Conservation (phyloP, 2,797 vertebrate genomes). For the Champsocephalus gunnari region DNA sequence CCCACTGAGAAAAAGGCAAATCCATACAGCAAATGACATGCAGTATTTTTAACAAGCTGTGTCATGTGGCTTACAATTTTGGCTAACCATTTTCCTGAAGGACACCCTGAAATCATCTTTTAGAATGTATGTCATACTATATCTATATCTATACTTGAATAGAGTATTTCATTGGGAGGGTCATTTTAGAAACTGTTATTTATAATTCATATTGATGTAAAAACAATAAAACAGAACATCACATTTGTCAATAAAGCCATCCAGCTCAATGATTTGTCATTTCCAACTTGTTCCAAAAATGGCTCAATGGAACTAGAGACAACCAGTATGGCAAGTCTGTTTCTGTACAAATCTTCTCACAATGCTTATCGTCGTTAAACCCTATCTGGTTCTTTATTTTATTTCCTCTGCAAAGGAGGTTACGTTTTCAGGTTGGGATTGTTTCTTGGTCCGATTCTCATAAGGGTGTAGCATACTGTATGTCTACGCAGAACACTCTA, state of each 20-base stretch:
- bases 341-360: neutral
- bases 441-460: too few relatives aligned
- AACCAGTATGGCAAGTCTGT: neutral
- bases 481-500: too few relatives aligned
- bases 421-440: too few relatives aligned
- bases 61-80: neutral
- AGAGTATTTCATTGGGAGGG: neutral
- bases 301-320: neutral
- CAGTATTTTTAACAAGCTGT: conserved; percentile 1
- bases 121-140: too few relatives aligned
- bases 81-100: neutral
- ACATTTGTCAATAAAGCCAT: neutral
- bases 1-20: neutral
- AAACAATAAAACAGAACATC: neutral
- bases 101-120: neutral
- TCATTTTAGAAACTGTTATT: neutral
- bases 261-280: neutral
- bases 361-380: neutral
- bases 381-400: neutral
- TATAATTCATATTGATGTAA: neutral
- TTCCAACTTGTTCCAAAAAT: neutral
- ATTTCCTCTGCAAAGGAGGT: too few relatives aligned
- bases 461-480: too few relatives aligned
- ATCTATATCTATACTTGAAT: too few relatives aligned
- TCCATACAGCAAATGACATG: neutral